A percentile compares a stretch with the other conserved stretches of the same genome.
These are phyloP conservation scores for Mechanitis messenoides DNA, from an alignment of 2,888 invertebrate genomes.

Conservation along the genomic window DNA sequence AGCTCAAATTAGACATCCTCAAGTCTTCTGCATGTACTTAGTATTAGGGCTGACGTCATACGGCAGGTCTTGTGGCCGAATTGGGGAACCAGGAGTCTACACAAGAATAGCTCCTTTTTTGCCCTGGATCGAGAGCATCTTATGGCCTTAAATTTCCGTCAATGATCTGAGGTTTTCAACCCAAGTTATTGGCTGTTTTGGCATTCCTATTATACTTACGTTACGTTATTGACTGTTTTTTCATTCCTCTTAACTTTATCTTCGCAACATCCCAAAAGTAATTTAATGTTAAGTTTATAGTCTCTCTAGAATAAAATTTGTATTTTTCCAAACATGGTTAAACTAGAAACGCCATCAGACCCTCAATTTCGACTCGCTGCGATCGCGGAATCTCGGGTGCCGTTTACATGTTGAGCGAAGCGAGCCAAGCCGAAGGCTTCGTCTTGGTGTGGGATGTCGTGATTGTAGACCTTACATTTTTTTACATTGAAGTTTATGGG, in stretches of 20 bases:
- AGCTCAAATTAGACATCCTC: constrained; percentile 53
- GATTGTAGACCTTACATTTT: too few relatives aligned
- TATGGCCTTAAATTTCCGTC: constrained; percentile 64
- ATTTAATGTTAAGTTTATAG: constrained; percentile 62
- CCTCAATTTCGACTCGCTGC: too few relatives aligned
- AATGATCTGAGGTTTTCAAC: not conserved
- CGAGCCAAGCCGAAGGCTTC: too few relatives aligned
- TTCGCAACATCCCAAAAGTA: constrained; percentile 37
- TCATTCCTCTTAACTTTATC: too few relatives aligned
- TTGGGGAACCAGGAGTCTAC: constrained; percentile 74
- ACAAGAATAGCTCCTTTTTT: constrained; percentile 73
- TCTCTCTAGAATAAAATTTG: too few relatives aligned
- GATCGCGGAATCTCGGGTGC: too few relatives aligned
- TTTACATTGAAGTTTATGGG: too few relatives aligned
- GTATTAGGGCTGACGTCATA: constrained; percentile 74
- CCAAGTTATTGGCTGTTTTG: too few relatives aligned
- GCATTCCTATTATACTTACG: not conserved
- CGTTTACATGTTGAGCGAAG: too few relatives aligned
- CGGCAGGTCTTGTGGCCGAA: constrained; percentile 59
- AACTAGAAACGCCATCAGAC: too few relatives aligned
- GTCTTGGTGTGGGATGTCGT: too few relatives aligned
- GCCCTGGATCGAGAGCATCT: constrained; percentile 76
- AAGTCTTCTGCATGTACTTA: constrained; percentile 67
- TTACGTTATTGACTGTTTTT: not conserved
- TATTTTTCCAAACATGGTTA: too few relatives aligned